A percentile compares a stretch with the other conserved stretches of the same genome.
phyloP scores from a whole-genome alignment of 2,113 vertebrate genomes.

The Panthera uncia region DNA sequence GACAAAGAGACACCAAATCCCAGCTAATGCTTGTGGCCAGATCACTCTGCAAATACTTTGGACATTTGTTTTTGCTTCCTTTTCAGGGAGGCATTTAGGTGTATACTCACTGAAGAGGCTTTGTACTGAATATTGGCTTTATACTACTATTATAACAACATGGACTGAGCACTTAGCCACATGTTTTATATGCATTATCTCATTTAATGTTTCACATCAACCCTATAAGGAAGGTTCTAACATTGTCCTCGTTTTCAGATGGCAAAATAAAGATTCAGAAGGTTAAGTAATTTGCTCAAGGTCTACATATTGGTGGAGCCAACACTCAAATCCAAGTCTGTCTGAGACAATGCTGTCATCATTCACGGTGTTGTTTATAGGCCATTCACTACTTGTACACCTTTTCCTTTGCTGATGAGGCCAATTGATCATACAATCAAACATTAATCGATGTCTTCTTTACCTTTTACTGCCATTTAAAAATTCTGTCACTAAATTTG shows the following conservation, averaged over 20 bases:
- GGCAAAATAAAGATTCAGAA: slow-evolving; percentile 3
- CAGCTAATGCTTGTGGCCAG: not conserved
- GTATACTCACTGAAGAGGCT: not conserved
- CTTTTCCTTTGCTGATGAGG: not conserved
- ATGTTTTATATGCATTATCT: not conserved
- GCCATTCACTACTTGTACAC: not conserved
- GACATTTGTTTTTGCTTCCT: not conserved
- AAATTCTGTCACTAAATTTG: not conserved
- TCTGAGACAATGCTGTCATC: not conserved
- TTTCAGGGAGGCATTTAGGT: not conserved
- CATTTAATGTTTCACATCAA: slow-evolving; percentile 33
- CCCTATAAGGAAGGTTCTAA: not conserved
- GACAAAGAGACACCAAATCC: not conserved
- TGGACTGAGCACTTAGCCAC: not conserved
- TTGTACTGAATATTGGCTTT: not conserved
- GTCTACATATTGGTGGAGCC: not conserved
- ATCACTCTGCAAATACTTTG: not conserved
- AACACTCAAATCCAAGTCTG: not conserved
- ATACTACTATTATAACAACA: not conserved
- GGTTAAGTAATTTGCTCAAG: not conserved
- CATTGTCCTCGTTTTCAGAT: not conserved
- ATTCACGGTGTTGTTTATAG: not conserved
- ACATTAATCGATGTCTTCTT: not conserved
- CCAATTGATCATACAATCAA: not conserved
- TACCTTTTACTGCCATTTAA: not conserved